These are phyloP conservation scores for Archips crataeganus DNA, from an alignment of 2,888 invertebrate species.

Conservation along the genomic window DNA sequence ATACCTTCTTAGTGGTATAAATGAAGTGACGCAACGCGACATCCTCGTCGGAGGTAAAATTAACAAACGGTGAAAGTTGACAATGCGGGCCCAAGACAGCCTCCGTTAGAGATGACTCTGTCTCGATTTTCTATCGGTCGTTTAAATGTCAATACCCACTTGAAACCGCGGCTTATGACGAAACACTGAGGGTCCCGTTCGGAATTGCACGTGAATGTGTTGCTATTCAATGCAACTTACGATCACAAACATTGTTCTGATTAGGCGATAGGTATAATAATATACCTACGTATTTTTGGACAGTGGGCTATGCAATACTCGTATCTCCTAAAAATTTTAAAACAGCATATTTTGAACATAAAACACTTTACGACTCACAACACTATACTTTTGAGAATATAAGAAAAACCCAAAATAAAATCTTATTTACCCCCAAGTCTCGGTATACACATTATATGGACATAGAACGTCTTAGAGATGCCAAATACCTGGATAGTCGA, in stretches of 20 bases:
- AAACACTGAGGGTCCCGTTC: slow-evolving; percentile 45
- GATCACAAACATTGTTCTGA: slow-evolving; percentile 3
- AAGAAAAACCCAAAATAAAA: neutral
- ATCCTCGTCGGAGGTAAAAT: slow-evolving; percentile 67
- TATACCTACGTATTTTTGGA: neutral
- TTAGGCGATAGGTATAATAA: neutral
- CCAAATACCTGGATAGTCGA: neutral
- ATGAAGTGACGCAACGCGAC: slow-evolving; percentile 67
- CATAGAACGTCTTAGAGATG: neutral
- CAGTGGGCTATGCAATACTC: neutral
- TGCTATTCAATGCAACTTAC: neutral
- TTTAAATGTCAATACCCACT: slow-evolving; percentile 55
- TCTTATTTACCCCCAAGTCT: neutral
- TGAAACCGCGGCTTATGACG: slow-evolving; percentile 40
- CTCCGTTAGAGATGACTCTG: slow-evolving; percentile 49
- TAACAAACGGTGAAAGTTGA: slow-evolving; percentile 81
- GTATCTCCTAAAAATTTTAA: neutral
- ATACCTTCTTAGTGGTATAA: slow-evolving; percentile 60
- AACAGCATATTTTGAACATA: neutral
- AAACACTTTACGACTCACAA: too few relatives aligned
- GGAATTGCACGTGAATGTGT: slow-evolving; percentile 3
- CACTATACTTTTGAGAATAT: neutral
- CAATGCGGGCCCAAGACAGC: slow-evolving; percentile 42
- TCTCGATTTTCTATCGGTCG: slow-evolving; percentile 51
- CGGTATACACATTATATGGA: neutral